Evolutionary conservation across 2,113 vertebrate species (phyloP).

Genomic region (Enhydra lutris): DNA sequence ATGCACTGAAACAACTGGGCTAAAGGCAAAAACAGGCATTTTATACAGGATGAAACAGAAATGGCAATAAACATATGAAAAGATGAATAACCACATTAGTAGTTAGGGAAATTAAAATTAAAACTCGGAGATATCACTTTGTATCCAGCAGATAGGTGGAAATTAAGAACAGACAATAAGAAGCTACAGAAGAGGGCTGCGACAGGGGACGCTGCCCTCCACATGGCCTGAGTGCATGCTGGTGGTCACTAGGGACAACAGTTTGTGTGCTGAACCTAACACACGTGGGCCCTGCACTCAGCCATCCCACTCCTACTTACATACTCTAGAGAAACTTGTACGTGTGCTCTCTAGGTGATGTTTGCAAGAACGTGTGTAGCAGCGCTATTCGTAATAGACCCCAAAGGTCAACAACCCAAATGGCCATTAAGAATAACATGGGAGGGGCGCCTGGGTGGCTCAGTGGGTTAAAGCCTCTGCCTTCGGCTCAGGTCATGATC

Average conservation of each 20-base stretch:
- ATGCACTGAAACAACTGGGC: not conserved
- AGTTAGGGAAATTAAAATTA: not conserved
- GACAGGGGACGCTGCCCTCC: not conserved
- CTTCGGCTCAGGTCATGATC: too few species aligned
- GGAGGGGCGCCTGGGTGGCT: too few species aligned
- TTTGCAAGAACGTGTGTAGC: not conserved
- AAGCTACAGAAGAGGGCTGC: not conserved
- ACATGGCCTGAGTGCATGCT: accelerated
- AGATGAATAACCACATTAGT: not conserved
- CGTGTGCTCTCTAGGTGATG: too few species aligned
- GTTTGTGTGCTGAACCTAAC: not conserved
- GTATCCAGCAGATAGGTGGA: not conserved
- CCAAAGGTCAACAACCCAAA: not conserved
- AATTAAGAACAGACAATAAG: not conserved
- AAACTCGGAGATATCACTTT: not conserved
- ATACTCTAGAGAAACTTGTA: not conserved
- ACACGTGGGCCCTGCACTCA: not conserved
- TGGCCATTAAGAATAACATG: not conserved
- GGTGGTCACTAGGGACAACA: not conserved
- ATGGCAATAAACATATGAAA: not conserved
- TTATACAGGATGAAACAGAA: not conserved
- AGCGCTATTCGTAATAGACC: not conserved
- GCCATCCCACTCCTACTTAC: not conserved
- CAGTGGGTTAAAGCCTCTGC: too few species aligned
- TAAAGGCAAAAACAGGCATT: not conserved